Evolutionary conservation across 2,797 vertebrate genomes (phyloP).

Genomic region (Eulemur albifrons): DNA sequence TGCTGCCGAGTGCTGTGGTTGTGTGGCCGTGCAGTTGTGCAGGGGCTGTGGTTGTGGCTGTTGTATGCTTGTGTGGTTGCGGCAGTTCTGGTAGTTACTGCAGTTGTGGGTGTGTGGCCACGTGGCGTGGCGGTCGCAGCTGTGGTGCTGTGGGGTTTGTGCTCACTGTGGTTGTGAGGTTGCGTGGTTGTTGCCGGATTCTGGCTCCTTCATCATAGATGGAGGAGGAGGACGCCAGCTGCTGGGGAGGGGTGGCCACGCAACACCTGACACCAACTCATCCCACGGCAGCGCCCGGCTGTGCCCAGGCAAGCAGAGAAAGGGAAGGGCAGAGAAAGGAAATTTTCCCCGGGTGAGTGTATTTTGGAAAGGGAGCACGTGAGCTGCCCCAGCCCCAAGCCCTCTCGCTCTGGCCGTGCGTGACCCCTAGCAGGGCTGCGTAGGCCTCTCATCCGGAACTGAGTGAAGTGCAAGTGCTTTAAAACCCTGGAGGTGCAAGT

Average conservation of each 20-base stretch:
- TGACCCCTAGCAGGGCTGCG: not conserved
- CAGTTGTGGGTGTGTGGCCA: not conserved
- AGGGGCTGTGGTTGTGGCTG: not conserved
- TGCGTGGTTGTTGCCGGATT: not conserved
- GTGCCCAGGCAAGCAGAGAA: not conserved
- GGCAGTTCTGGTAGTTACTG: no score
- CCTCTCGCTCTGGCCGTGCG: not conserved
- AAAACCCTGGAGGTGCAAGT: not conserved
- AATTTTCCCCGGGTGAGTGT: rapidly evolving
- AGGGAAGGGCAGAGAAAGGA: not conserved
- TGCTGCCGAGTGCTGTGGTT: rapidly evolving
- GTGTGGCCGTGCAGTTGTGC: not conserved
- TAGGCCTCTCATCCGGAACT: not conserved
- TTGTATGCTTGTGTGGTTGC: not conserved
- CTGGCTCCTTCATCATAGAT: not conserved
- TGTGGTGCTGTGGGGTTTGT: no score
- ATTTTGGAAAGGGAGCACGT: not conserved
- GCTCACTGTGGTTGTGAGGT: not conserved
- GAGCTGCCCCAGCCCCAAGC: not conserved
- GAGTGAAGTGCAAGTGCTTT: not conserved
- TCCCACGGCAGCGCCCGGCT: not conserved
- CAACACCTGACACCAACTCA: not conserved
- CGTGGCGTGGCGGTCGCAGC: not conserved
- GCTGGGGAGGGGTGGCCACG: not conserved
- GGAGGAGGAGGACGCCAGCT: not conserved